phyloP scores from a whole-genome alignment of 2,888 invertebrate species.

The Apamea crenata region DNA sequence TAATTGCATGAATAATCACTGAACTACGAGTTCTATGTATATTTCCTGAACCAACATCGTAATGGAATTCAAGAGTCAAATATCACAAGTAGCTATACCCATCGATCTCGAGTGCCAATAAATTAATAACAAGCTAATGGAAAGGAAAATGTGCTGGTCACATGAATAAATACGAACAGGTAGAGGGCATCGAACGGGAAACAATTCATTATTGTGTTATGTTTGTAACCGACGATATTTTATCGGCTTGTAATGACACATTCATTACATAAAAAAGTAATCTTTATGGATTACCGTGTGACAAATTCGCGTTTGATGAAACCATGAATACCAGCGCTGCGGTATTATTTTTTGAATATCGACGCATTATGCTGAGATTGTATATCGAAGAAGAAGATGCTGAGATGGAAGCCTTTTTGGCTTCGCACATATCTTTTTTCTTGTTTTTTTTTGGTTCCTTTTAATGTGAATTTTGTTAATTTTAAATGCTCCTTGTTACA shows the following conservation, averaged over 20 bases:
- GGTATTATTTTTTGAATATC: not conserved
- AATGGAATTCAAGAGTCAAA: slow-evolving; percentile 33
- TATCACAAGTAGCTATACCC: slow-evolving; percentile 24
- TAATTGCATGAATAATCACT: not conserved
- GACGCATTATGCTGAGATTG: too few species aligned
- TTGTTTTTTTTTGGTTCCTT: not conserved
- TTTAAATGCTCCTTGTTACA: not conserved
- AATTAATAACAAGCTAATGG: slow-evolving; percentile 35
- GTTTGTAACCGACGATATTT: slow-evolving; percentile 43
- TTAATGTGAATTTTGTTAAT: too few species aligned
- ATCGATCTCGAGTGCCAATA: slow-evolving; percentile 36
- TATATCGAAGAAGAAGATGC: too few species aligned
- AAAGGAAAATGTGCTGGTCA: slow-evolving; percentile 31
- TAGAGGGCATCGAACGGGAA: slow-evolving; percentile 10
- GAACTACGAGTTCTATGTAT: not conserved
- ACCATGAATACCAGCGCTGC: not conserved
- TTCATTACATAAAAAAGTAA: slow-evolving; percentile 69
- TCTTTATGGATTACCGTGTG: slow-evolving; percentile 70
- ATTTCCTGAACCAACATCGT: slow-evolving; percentile 25
- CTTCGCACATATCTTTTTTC: not conserved
- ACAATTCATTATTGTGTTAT: slow-evolving; percentile 38
- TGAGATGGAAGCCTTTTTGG: not conserved
- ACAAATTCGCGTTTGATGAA: slow-evolving; percentile 66
- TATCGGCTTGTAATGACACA: slow-evolving; percentile 61
- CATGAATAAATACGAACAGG: slow-evolving; percentile 37